Conservation (phyloP, 2,797 vertebrate species). For the Setipinna tenuifilis region DNA sequence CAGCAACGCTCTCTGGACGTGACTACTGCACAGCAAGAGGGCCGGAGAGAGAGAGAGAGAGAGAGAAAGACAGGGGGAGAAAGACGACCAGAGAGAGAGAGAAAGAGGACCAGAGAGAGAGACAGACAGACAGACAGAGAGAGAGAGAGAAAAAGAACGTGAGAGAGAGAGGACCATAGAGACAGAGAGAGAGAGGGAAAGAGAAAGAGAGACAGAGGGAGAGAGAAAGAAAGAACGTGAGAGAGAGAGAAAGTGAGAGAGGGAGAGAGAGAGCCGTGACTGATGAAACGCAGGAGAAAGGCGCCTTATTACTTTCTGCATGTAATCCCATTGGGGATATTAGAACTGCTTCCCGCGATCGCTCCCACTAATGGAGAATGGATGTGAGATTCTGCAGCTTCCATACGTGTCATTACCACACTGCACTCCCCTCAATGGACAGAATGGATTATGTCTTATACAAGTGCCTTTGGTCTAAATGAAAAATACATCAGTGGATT, state of each 20-base stretch:
- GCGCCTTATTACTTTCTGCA: constrained; percentile 19
- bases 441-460: background rate
- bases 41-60: background rate
- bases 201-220: too few species aligned
- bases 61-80: background rate
- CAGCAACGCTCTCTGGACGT: background rate
- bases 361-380: background rate
- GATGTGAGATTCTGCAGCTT: background rate
- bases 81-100: background rate
- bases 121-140: background rate
- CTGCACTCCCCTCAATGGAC: background rate
- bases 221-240: background rate
- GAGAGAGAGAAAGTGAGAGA: background rate
- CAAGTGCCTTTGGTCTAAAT: background rate
- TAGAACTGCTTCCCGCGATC: background rate
- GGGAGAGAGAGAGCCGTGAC: constrained; percentile 13
- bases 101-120: background rate
- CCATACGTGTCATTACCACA: background rate
- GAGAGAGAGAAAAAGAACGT: background rate
- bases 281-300: constrained; percentile 16
- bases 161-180: too few species aligned
- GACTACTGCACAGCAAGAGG: background rate
- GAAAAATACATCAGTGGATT: constrained; percentile 18
- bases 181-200: too few species aligned
- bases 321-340: constrained; percentile 8